These are phyloP conservation scores for Harlomillsia oculata DNA, from an alignment of 1,140 invertebrate genomes.

Conservation along the genomic window DNA sequence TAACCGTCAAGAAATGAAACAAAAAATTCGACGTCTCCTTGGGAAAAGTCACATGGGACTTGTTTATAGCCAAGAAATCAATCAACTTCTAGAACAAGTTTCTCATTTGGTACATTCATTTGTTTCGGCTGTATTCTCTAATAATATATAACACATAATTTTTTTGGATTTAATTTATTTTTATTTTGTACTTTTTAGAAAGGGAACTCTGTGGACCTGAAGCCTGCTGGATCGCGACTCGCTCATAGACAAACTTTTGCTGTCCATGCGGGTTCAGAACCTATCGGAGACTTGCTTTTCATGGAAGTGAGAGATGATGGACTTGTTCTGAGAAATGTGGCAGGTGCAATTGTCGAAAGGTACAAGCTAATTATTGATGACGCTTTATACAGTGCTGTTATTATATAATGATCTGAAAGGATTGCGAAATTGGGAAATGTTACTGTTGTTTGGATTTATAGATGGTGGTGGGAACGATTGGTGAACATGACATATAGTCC, in stretches of 20 bases:
- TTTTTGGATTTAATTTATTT: no score
- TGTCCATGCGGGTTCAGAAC: constrained; percentile 85
- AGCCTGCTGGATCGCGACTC: constrained; percentile 59
- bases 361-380: no score
- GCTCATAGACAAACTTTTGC: constrained; percentile 96
- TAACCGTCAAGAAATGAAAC: constrained; percentile 71
- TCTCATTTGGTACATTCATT: constrained; percentile 68
- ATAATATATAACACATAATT: no score
- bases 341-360: constrained; percentile 87
- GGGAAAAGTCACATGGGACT: constrained; percentile 98
- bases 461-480: constrained; percentile 96
- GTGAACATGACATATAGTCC: constrained; percentile 99
- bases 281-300: constrained; percentile 83
- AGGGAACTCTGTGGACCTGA: constrained; percentile 34
- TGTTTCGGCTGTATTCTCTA: constrained; percentile 18
- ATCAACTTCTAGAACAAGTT: constrained; percentile 90
- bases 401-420: no score
- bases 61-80: constrained; percentile 94
- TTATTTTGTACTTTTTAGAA: constrained; percentile 18
- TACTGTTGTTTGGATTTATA: constrained; percentile 3
- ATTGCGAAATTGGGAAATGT: no score
- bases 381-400: no score
- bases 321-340: constrained; percentile 81
- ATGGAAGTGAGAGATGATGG: constrained; percentile 98
- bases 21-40: constrained; percentile 84